These are phyloP conservation scores for Serripes groenlandicus DNA, from an alignment of 2,888 invertebrate genomes.

Conservation along the genomic window DNA sequence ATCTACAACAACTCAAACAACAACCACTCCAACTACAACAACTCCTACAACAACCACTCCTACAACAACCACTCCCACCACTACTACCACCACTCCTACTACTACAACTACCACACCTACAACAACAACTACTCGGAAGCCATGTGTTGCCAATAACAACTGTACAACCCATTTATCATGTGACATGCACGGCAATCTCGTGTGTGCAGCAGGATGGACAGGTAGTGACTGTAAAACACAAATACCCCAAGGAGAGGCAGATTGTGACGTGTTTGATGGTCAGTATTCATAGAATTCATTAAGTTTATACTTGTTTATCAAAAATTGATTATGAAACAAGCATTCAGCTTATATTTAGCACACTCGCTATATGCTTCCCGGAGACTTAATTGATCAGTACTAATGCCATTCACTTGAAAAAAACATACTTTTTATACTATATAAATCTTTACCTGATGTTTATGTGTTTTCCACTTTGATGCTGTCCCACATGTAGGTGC, in stretches of 20 bases:
- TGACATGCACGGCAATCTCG: constrained; percentile 94
- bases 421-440: too few relatives aligned
- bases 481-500: too few relatives aligned
- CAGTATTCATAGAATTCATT: too few relatives aligned
- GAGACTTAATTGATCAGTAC: too few relatives aligned
- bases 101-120: neutral
- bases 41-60: constrained; percentile 9
- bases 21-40: constrained; percentile 34
- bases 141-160: constrained; percentile 44
- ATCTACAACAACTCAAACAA: constrained; percentile 38
- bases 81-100: neutral
- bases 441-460: too few relatives aligned
- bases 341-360: too few relatives aligned
- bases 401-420: too few relatives aligned
- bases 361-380: too few relatives aligned
- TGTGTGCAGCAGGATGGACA: constrained; percentile 96
- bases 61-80: neutral
- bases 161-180: constrained; percentile 94
- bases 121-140: constrained; percentile 1
- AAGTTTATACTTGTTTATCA: too few relatives aligned
- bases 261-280: constrained; percentile 69
- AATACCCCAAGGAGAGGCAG: constrained; percentile 53
- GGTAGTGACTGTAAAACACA: constrained; percentile 94
- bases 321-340: too few relatives aligned
- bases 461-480: too few relatives aligned